Base-by-base conservation (phyloP, 2,797 vertebrate species). In the Ispidina lecontei region DNA sequence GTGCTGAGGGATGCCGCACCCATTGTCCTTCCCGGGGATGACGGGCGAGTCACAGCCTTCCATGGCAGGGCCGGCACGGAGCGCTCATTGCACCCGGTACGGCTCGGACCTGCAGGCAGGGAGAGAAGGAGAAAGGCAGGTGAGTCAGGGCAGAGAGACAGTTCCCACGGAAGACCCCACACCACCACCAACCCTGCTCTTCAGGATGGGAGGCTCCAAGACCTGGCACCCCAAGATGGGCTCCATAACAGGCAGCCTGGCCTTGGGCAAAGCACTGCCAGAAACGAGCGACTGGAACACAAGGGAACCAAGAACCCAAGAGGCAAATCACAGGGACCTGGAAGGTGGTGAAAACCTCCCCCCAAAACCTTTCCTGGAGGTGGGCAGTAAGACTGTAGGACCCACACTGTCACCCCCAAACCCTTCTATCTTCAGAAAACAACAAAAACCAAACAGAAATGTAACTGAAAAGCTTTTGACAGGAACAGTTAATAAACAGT, bases 31-130 rank as follows among this genome's bases (percentile, higher is more conserved):
- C 98, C 99, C 99, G 98, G 99, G 98, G 98, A 99, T 98, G 98
- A 98, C 98, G 94, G 99, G 98, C 98, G 99, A 99, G 98, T 99
- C 99, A 99, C 99, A 99, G 99, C 99, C 99, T 99, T 99, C 99
- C 99, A 99, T 99, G 99, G 98, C 98, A 98, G 98, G 98, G 98
- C 98, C 98, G 98, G 99, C 98, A 98, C 98, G 98, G 99, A 99
- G 99, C 98, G 97, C 98, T 99, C 99, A 99, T 99, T 97, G 99
- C 99, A 99, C 99, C 99, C 98, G 98, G 98, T 97, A 98, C 94
- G 81, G 97, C 96, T 97, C 47, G 97, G 97, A 99, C 99, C 99
- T 99, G 97, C 75, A 94, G 84, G 58, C 12, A 71, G 59, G 68
- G 91, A 88, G 62, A 92, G 83, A 80, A 94, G 90, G 74, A 93